Evolutionary conservation across 2,797 vertebrate genomes (phyloP).

Genomic region (Holocentrus rufus): DNA sequence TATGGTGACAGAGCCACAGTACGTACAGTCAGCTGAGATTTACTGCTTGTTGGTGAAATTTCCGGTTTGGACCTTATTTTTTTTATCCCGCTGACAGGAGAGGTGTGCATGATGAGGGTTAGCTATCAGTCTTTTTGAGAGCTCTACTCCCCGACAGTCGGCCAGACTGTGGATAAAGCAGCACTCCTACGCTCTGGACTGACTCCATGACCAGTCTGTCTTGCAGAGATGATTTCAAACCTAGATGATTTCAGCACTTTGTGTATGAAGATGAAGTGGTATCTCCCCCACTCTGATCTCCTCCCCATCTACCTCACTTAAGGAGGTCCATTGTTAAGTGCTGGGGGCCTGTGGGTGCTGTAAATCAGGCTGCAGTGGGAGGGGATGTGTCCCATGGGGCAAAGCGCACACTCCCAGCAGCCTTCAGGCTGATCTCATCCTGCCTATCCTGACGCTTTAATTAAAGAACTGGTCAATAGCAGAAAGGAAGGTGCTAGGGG

Average conservation of each 20-base stretch:
- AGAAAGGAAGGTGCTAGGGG: slow-evolving; percentile 71
- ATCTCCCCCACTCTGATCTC: slow-evolving; percentile 75
- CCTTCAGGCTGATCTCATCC: slow-evolving; percentile 80
- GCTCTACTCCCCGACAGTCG: slow-evolving; percentile 57
- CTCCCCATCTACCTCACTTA: slow-evolving; percentile 80
- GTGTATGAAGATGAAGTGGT: slow-evolving; percentile 80
- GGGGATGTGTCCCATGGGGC: slow-evolving; percentile 79
- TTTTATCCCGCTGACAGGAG: slow-evolving; percentile 53
- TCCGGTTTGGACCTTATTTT: slow-evolving; percentile 61
- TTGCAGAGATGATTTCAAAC: slow-evolving; percentile 72
- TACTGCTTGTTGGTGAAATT: slow-evolving; percentile 60
- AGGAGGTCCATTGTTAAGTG: slow-evolving; percentile 84
- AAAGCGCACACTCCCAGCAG: slow-evolving; percentile 76
- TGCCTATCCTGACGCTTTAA: slow-evolving; percentile 77
- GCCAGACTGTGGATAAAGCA: slow-evolving; percentile 58
- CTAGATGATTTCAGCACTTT: slow-evolving; percentile 78
- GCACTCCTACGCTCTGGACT: slow-evolving; percentile 67
- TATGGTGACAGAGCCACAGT: slow-evolving; percentile 61
- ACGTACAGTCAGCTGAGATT: slow-evolving; percentile 62
- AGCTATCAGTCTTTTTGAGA: slow-evolving; percentile 58
- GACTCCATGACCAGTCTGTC: slow-evolving; percentile 69
- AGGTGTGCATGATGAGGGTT: slow-evolving; percentile 57
- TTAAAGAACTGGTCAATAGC: slow-evolving; percentile 79
- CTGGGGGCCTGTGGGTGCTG: slow-evolving; percentile 79
- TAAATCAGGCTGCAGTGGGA: slow-evolving; percentile 83